Conservation (phyloP, 2,797 vertebrate species). For the Neosalanx taihuensis region DNA sequence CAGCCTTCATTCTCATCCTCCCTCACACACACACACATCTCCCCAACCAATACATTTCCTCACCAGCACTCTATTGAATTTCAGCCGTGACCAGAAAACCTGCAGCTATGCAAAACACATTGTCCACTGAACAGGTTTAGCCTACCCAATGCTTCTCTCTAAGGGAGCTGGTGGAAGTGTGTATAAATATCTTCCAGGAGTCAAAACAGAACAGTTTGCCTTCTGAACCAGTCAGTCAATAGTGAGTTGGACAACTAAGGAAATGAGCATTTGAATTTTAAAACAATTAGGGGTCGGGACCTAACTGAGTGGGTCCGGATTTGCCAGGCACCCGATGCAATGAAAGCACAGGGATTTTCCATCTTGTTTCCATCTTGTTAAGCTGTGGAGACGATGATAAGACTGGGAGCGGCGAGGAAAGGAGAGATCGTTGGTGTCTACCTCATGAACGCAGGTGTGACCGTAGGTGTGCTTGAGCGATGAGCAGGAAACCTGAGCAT, state of each 20-base stretch:
- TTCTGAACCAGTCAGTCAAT: not conserved
- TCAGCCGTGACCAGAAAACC: slow-evolving; percentile 8
- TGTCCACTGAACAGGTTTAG: not conserved
- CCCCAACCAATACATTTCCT: slow-evolving; percentile 38
- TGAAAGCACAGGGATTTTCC: slow-evolving; percentile 1
- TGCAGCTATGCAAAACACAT: not conserved
- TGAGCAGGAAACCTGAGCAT: too few species aligned
- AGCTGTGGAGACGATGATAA: not conserved
- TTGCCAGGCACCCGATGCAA: slow-evolving; percentile 6
- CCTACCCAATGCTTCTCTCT: not conserved
- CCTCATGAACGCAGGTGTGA: too few species aligned
- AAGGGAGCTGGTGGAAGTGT: not conserved
- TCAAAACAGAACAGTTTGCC: not conserved
- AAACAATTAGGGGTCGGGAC: slow-evolving; percentile 5
- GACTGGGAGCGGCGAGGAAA: slow-evolving; percentile 7
- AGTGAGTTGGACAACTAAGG: not conserved
- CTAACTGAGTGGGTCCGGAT: not conserved
- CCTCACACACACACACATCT: not conserved
- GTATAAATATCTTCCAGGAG: slow-evolving; percentile 11
- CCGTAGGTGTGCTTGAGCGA: too few species aligned
- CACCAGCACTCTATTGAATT: slow-evolving; percentile 19
- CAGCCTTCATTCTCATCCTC: not conserved
- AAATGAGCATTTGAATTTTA: slow-evolving; percentile 4
- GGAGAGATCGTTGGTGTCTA: not conserved
- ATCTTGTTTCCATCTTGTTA: too few species aligned